Evolutionary conservation across 1,140 invertebrate species (phyloP), one percentile per base, ranked within the genome.

Genomic region (Drosophila mojavensis): DNA sequence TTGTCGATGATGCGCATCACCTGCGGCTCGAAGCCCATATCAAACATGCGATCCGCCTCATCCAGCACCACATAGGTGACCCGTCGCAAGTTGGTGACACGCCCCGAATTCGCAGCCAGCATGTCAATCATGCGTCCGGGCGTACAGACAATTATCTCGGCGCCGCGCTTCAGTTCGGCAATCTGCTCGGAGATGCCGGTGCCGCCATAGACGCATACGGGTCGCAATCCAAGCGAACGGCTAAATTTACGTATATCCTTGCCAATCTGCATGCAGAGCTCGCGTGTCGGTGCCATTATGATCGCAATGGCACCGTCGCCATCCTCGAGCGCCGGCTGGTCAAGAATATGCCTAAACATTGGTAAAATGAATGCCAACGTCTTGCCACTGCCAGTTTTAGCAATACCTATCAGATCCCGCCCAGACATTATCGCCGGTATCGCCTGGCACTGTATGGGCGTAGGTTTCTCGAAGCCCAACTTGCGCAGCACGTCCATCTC

Each of bases 41-140:
- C 99, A 91, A 99, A 99, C 99, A 99, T 99, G 39, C 99, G 94
- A 93, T 99, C 99, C 2, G 99, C 99, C 93, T 99, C 99, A 93
- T 99, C 99, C 2, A 99, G 93, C 0, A 99, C 99, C 36, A 99
- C 95, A 92, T 99, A 99, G 0, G 98, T 99, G 30, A 98, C 98
- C 39, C 99, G 93, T 26, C 97, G 94, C 41, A 99, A 93, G 94
- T 99, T 99, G 0, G 99, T 99, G 0, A 99, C 99, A 72, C 98
- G 95, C 0, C 98, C 99, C 64, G 96, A 98, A 92, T 99, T 99
- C 4, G 98, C 99, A 0, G 98, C 98, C 58, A 99, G 93, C 98
- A 99, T 99, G 92, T 99, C 99, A 85, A 99, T 99, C 99, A 99
- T 99, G 74, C 99, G 94, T 0, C 99, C 99, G 0, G 99, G 99